These are phyloP conservation scores for Eupsittula cactorum DNA, from an alignment of 2,113 vertebrate species.

Conservation along the genomic window DNA sequence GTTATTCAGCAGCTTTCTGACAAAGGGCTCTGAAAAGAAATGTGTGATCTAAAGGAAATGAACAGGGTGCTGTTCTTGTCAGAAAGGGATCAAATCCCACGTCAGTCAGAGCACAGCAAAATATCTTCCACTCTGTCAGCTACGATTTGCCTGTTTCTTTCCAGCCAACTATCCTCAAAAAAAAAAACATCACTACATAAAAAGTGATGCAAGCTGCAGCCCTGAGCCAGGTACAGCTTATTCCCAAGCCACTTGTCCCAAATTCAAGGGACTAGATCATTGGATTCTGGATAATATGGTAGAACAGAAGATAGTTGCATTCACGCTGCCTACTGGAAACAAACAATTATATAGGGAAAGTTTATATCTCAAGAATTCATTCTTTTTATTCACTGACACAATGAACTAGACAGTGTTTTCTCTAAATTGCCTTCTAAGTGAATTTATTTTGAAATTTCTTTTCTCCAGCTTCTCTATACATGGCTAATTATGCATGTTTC, in stretches of 20 bases:
- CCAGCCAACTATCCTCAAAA: conserved; percentile 5
- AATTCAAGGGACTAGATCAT: background rate
- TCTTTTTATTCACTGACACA: background rate
- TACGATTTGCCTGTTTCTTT: background rate
- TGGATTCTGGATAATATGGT: background rate
- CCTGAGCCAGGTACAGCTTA: background rate
- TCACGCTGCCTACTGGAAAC: background rate
- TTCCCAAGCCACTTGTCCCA: background rate
- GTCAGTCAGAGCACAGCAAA: conserved; percentile 39
- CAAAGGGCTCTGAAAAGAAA: background rate
- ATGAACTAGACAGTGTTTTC: background rate
- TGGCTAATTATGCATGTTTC: background rate
- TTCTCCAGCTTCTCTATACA: background rate
- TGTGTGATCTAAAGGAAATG: conserved; percentile 53
- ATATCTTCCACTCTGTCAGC: conserved; percentile 44
- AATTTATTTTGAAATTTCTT: background rate
- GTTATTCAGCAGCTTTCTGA: conserved; percentile 60
- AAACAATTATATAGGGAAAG: background rate
- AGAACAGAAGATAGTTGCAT: background rate
- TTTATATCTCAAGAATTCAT: background rate
- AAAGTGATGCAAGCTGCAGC: background rate
- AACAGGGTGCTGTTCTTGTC: conserved; percentile 30
- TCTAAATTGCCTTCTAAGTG: background rate
- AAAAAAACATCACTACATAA: conserved; percentile 13
- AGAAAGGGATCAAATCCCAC: conserved; percentile 30